These are phyloP conservation scores for Dromiciops gliroides DNA, from an alignment of 2,113 vertebrate species.

Conservation along the genomic window DNA sequence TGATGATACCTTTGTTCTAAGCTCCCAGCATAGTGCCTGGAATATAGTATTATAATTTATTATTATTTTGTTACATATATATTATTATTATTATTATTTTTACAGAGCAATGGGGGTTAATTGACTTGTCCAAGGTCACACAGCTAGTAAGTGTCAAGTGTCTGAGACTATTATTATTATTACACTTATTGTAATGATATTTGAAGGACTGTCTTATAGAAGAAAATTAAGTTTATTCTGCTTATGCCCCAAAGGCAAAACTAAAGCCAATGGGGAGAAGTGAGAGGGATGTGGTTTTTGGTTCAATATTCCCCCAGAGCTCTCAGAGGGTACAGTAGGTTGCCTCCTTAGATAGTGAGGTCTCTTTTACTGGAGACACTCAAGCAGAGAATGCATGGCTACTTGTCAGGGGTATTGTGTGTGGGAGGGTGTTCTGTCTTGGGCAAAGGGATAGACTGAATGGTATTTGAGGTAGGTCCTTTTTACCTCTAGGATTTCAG, in stretches of 20 bases:
- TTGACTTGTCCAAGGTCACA: no score
- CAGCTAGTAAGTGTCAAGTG: no score
- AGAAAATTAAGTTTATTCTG: not conserved
- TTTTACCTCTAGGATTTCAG: not conserved
- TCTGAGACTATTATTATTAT: no score
- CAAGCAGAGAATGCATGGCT: not conserved
- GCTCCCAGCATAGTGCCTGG: not conserved
- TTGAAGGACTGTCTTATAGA: not conserved
- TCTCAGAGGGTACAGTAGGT: not conserved
- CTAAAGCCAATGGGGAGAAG: not conserved
- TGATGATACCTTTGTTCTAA: no score
- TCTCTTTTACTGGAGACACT: not conserved
- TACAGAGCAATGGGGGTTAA: no score
- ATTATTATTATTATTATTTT: no score
- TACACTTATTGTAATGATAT: not conserved
- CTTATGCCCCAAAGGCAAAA: not conserved
- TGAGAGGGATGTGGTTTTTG: not conserved
- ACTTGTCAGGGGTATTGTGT: not conserved
- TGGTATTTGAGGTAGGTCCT: not conserved
- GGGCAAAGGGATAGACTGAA: not conserved
- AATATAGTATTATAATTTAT: not conserved
- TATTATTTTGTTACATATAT: no score
- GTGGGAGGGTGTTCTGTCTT: not conserved
- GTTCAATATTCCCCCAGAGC: not conserved
- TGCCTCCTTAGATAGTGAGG: not conserved